Evolutionary conservation across 2,113 vertebrate species (phyloP), one percentile per base, ranked within the genome.

Genomic region (Cynoglossus semilaevis): DNA sequence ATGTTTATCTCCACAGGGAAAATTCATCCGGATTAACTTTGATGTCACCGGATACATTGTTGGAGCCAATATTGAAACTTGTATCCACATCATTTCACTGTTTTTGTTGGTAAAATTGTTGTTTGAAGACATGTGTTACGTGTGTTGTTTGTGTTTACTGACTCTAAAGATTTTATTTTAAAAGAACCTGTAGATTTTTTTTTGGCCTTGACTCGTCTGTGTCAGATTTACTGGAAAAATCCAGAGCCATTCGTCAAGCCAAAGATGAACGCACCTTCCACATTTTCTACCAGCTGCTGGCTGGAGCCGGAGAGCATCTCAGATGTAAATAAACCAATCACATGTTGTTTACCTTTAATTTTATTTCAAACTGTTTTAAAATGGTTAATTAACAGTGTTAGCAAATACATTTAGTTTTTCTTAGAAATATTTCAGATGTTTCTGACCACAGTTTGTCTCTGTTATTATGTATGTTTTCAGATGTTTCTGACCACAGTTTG

Each of bases 21-120:
- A 99, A 78, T 99, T 99, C 88, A 99, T 99, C 85, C 91, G 97
- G 64, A 96, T 99, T 88, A 99, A 99, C 89, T 99, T 99, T 53
- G 97, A 99, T 74, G 97, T 99, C 68, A 95, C 96, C 4, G 97
- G 97, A 72, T 99, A 98, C 84, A 99, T 99, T 7, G 96, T 99
- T 42, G 96, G 96, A 70, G 96, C 96, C 90, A 99, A 99, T 83
- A 99, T 99, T 70, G 97, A 99, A 92, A 99, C 97, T 9, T 99
- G 97, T 98, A 98, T 99, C 96, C 93, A 74, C 96, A 92, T 77
- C 19, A 45, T 44, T 45, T 41, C 5, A 7, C 17, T 35, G 34
- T 36, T 36, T 7, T 12, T 54, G 34, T 42, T 10, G 7, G 6
- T 46, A n/a, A 48, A 17, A 17, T 51, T n/a, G 42, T 11, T 11